Evolutionary conservation across 2,797 vertebrate species (phyloP).

Genomic region (Leucoraja ocellata): DNA sequence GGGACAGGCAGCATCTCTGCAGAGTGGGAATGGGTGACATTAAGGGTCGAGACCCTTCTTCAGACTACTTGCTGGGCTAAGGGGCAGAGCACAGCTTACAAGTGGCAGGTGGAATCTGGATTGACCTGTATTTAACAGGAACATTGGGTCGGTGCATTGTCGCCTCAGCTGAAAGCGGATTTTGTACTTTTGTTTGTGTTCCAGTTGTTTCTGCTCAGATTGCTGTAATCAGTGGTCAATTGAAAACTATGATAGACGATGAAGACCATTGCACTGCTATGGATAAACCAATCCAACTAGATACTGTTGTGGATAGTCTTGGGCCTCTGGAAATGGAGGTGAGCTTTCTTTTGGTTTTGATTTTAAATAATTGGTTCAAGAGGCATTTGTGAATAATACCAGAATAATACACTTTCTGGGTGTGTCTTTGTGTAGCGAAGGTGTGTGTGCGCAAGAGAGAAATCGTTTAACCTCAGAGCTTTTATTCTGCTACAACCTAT

Average conservation of each 20-base stretch:
- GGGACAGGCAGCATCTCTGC: no score
- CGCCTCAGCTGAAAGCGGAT: not conserved
- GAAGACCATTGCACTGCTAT: not conserved
- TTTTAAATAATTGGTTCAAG: not conserved
- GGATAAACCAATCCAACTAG: constrained; percentile 50
- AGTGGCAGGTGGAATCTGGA: no score
- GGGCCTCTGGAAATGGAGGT: constrained; percentile 53
- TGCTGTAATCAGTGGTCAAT: constrained; percentile 63
- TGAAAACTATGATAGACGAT: constrained; percentile 51
- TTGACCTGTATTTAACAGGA: no score
- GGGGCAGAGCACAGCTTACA: no score
- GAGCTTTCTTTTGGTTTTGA: constrained; percentile 39
- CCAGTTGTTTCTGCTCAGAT: constrained; percentile 68
- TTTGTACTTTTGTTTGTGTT: not conserved
- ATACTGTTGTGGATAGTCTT: constrained; percentile 45
- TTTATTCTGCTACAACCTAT: not conserved
- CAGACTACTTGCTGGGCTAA: no score
- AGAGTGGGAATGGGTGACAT: no score
- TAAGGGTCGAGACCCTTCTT: no score
- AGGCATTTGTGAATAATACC: no score
- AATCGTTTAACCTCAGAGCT: no score
- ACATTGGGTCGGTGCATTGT: not conserved
- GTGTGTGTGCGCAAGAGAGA: no score
- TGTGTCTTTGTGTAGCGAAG: not conserved
- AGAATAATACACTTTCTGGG: not conserved